These are phyloP conservation scores for Peromyscus eremicus DNA, from an alignment of 2,797 vertebrate genomes.

Conservation along the genomic window DNA sequence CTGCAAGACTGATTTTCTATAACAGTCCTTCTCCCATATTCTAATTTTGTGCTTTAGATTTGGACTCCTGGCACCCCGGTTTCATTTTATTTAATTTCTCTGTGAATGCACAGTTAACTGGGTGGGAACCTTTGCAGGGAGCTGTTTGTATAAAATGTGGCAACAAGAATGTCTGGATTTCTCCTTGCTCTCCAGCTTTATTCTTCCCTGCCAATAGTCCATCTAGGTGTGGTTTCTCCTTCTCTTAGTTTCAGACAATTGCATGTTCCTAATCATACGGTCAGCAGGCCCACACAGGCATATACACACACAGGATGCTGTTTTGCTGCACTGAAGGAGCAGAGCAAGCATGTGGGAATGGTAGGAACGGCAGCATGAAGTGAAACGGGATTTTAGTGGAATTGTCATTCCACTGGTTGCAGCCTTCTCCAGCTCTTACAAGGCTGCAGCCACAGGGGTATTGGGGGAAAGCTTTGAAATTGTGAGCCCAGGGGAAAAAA, in stretches of 20 bases:
- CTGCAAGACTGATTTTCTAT: neutral
- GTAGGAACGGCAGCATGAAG: neutral
- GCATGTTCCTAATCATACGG: neutral
- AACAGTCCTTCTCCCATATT: neutral
- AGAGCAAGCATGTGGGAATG: neutral
- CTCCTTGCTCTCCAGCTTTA: neutral
- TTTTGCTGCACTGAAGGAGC: neutral
- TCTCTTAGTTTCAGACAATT: neutral
- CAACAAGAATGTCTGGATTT: neutral
- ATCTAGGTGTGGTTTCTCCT: neutral
- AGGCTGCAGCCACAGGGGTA: constrained; percentile 38
- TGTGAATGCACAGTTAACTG: neutral
- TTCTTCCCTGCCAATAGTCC: neutral
- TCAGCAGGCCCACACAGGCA: no score
- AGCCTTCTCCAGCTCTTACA: neutral
- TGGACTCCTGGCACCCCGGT: neutral
- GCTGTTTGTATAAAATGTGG: neutral
- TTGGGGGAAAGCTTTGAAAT: constrained; percentile 71
- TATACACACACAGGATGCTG: neutral
- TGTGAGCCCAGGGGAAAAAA: neutral
- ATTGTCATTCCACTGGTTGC: neutral
- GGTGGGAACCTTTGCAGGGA: neutral
- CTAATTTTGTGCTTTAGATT: neutral
- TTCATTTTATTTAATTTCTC: constrained; percentile 16
- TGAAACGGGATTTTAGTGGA: neutral